Percentiles rank a stretch among this genome's conserved stretches.
These are phyloP conservation scores for Dysdera silvatica DNA, from an alignment of 1,140 invertebrate genomes.

Conservation along the genomic window DNA sequence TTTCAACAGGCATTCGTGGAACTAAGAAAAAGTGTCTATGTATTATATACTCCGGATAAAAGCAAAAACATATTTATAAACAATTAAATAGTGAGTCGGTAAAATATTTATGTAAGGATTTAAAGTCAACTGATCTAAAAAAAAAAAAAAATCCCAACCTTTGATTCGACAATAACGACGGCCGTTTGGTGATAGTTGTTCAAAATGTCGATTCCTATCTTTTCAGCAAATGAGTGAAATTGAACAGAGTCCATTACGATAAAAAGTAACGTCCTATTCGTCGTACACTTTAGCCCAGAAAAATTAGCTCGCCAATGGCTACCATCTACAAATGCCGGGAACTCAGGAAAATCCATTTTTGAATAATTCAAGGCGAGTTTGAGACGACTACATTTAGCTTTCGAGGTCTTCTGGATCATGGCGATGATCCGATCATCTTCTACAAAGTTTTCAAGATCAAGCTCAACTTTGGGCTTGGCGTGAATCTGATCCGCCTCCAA, in stretches of 20 bases:
- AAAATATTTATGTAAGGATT: neutral
- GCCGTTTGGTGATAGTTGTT: slow-evolving; percentile 54
- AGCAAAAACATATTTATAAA: neutral
- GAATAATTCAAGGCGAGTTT: slow-evolving; percentile 32
- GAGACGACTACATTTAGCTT: slow-evolving; percentile 27
- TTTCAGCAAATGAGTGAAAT: slow-evolving; percentile 62
- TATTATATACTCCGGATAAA: neutral
- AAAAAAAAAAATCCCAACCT: slow-evolving; percentile 48
- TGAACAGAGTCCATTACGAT: slow-evolving; percentile 60
- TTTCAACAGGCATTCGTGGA: too few species aligned
- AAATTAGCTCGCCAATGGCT: slow-evolving; percentile 33
- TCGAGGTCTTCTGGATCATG: slow-evolving; percentile 32
- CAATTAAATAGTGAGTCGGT: neutral
- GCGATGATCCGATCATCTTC: slow-evolving; percentile 30
- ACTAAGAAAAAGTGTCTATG: neutral
- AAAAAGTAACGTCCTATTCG: slow-evolving; percentile 59
- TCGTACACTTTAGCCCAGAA: slow-evolving; percentile 49
- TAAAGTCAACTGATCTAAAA: slow-evolving; percentile 2
- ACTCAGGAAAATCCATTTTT: slow-evolving; percentile 32
- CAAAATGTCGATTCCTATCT: slow-evolving; percentile 50
- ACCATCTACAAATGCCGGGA: slow-evolving; percentile 7
- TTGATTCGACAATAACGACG: slow-evolving; percentile 61
- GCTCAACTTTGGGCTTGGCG: neutral
- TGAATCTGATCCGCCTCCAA: neutral
- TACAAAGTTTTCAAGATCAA: slow-evolving; percentile 15